These are phyloP conservation scores for Rhabdophis nuchalis DNA, from an alignment of 2,797 vertebrate species.

Conservation along the genomic window DNA sequence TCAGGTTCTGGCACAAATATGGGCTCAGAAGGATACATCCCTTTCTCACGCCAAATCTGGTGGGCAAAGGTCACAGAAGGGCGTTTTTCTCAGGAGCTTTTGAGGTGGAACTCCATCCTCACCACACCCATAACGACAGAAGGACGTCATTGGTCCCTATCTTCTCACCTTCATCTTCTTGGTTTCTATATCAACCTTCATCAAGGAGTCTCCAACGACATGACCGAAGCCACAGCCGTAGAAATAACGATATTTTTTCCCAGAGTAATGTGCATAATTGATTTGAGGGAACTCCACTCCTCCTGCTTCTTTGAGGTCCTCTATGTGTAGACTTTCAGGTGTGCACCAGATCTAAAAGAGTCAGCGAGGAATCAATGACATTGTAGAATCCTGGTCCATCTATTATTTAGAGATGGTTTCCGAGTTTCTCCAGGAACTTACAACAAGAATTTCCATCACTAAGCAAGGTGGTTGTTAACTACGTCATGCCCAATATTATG, in stretches of 20 bases:
- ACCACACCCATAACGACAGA: not conserved
- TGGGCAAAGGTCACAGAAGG: not conserved
- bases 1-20: slow-evolving; percentile 84
- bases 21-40: slow-evolving; percentile 86
- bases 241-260: slow-evolving; percentile 83
- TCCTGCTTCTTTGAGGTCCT: slow-evolving; percentile 77
- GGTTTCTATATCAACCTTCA: slow-evolving; percentile 87
- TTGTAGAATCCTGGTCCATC: not conserved
- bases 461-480: not conserved
- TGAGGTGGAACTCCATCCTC: not conserved
- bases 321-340: slow-evolving; percentile 81
- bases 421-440: not conserved
- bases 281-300: slow-evolving; percentile 94
- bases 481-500: too few species aligned
- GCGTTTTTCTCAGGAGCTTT: not conserved
- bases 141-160: not conserved
- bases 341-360: slow-evolving; percentile 82
- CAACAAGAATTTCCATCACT: not conserved
- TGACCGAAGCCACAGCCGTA: slow-evolving; percentile 90
- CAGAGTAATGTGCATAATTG: slow-evolving; percentile 78
- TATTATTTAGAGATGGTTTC: not conserved
- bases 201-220: slow-evolving; percentile 84
- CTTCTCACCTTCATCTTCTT: slow-evolving; percentile 81
- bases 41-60: slow-evolving; percentile 84
- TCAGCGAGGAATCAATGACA: accelerated